These are phyloP conservation scores for Sinocyclocheilus anshuiensis DNA, from an alignment of 2,113 vertebrate genomes.

Conservation along the genomic window DNA sequence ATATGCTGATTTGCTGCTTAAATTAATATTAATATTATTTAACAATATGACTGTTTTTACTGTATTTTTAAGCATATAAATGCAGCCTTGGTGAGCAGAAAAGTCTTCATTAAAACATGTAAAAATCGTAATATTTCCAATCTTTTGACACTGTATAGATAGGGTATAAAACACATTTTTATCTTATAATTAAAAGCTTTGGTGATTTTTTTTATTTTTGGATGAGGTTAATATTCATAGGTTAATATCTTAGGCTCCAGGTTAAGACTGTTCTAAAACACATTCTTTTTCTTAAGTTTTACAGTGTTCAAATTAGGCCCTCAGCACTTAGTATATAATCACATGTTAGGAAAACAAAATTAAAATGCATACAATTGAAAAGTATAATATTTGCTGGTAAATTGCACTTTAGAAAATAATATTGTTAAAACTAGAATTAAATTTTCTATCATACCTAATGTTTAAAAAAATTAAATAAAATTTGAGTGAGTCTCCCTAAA, in stretches of 20 bases:
- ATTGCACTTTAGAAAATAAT: neutral
- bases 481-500: neutral
- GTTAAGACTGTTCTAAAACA: neutral
- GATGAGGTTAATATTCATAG: slow-evolving; percentile 8
- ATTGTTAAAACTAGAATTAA: neutral
- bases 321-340: slow-evolving; percentile 9
- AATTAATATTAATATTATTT: too few species aligned
- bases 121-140: too few species aligned
- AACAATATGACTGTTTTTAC: too few species aligned
- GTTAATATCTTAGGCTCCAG: slow-evolving; percentile 18
- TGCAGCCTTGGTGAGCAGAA: too few species aligned
- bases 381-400: slow-evolving; percentile 9
- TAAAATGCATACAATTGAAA: neutral
- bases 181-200: slow-evolving; percentile 45
- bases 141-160: neutral
- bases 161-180: slow-evolving; percentile 42
- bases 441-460: neutral
- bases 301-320: neutral
- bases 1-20: too few species aligned
- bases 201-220: neutral
- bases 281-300: neutral
- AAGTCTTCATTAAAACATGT: too few species aligned
- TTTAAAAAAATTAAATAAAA: slow-evolving; percentile 12
- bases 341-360: slow-evolving; percentile 12
- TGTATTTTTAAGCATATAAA: too few species aligned